These are phyloP conservation scores for Panthera leo DNA, from an alignment of 2,113 vertebrate species.

Conservation along the genomic window DNA sequence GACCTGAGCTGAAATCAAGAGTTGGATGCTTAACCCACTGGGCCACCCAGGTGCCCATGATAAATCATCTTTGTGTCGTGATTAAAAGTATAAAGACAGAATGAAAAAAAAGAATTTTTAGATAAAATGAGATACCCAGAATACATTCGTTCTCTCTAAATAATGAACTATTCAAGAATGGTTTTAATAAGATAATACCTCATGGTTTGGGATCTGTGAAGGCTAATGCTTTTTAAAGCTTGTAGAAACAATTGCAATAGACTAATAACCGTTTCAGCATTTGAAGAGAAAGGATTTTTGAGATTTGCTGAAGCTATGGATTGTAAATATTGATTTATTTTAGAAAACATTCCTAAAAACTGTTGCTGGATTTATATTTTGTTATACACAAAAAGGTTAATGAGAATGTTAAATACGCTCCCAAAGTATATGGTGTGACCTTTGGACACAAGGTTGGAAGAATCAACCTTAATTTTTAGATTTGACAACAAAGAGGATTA, in stretches of 20 bases:
- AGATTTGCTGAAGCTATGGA: background rate
- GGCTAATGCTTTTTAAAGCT: background rate
- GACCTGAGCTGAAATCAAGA: no score
- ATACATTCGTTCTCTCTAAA: background rate
- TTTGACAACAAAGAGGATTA: background rate
- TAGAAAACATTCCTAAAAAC: background rate
- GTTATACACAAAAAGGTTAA: background rate
- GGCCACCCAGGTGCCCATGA: no score
- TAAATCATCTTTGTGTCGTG: no score
- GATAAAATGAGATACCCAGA: background rate
- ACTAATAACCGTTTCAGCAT: background rate
- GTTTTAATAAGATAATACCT: background rate
- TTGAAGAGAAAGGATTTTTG: background rate
- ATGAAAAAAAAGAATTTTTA: background rate
- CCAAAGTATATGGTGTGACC: background rate
- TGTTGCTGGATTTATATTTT: background rate
- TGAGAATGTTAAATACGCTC: background rate
- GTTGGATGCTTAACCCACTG: no score
- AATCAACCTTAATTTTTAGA: conserved; percentile 3
- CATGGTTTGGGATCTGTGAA: background rate
- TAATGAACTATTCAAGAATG: background rate
- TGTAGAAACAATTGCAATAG: background rate
- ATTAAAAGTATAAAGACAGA: no score
- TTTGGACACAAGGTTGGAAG: background rate
- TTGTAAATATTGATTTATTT: conserved; percentile 14